Conservation (phyloP, 2,888 invertebrate genomes). For the Tridacna gigas region DNA sequence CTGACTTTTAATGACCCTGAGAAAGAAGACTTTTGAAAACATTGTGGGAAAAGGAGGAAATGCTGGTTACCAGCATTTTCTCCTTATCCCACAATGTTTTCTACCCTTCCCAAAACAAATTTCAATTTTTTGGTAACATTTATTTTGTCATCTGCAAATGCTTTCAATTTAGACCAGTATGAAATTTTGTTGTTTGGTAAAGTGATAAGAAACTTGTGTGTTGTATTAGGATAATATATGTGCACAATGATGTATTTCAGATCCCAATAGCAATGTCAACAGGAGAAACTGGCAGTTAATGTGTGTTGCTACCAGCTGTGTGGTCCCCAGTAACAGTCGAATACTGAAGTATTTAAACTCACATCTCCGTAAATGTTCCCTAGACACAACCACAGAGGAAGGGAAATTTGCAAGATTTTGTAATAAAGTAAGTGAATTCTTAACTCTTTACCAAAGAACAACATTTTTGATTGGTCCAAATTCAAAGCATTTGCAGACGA, state of each 20-base stretch:
- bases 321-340: constrained; percentile 93
- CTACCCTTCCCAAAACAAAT: too few species aligned
- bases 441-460: too few species aligned
- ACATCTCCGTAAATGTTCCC: constrained; percentile 94
- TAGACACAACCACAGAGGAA: constrained; percentile 95
- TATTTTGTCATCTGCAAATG: too few species aligned
- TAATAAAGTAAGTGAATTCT: constrained; percentile 86
- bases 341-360: constrained; percentile 94
- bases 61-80: background rate
- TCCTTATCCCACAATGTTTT: background rate
- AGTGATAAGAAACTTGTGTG: too few species aligned
- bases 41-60: background rate
- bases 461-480: too few species aligned
- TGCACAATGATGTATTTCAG: constrained; percentile 62
- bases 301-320: constrained; percentile 92
- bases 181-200: too few species aligned
- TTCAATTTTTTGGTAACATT: too few species aligned
- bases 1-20: too few species aligned
- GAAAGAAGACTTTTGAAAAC: too few species aligned
- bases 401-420: constrained; percentile 97
- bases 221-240: too few species aligned
- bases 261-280: constrained; percentile 80
- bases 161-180: too few species aligned
- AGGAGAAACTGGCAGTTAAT: constrained; percentile 96
- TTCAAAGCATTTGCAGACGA: too few species aligned